Conservation (phyloP, 2,113 vertebrate genomes). For the Toxotes jaculatrix region DNA sequence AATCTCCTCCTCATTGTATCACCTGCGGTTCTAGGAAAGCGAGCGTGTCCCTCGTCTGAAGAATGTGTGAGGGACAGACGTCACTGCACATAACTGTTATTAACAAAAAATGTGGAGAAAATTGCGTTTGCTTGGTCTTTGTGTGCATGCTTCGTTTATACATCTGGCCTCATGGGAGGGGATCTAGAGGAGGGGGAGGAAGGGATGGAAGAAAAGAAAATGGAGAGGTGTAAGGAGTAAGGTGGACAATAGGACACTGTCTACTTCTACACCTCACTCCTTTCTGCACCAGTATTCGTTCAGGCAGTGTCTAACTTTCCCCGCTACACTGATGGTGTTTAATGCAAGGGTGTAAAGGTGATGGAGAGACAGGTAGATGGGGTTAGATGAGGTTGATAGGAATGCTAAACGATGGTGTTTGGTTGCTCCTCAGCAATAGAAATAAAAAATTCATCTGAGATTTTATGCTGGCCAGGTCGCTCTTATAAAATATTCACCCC, state of each 20-base stretch:
- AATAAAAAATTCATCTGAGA: slow-evolving; percentile 74
- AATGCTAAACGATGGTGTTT: slow-evolving; percentile 30
- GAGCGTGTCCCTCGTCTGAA: neutral
- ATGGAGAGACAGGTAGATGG: neutral
- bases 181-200: neutral
- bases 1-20: neutral
- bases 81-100: neutral
- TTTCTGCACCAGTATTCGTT: neutral
- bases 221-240: neutral
- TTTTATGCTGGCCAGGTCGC: slow-evolving; percentile 69
- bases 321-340: neutral
- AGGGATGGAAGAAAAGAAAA: neutral
- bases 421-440: slow-evolving; percentile 53
- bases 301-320: neutral
- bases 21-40: neutral
- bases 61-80: neutral
- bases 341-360: neutral
- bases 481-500: slow-evolving; percentile 77
- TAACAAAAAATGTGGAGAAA: neutral
- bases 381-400: neutral
- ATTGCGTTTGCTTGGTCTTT: neutral
- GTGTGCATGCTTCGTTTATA: neutral
- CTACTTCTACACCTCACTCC: neutral
- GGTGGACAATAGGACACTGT: neutral
- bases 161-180: neutral